These are phyloP conservation scores for Hepsetus odoe DNA, from an alignment of 2,113 vertebrate species.

Conservation along the genomic window DNA sequence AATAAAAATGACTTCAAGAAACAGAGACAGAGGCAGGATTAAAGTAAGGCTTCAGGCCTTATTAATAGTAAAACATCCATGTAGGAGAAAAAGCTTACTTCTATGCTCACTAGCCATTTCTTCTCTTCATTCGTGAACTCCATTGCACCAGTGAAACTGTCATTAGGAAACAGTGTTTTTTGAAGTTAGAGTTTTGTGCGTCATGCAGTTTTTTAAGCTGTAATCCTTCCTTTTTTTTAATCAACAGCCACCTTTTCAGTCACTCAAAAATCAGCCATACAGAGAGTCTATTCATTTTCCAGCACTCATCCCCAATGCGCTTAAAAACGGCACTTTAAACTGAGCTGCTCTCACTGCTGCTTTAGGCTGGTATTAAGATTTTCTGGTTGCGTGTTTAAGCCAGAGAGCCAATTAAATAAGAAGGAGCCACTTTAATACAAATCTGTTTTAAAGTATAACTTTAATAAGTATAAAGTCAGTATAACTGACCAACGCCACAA, in stretches of 20 bases:
- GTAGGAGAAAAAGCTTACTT: slow-evolving; percentile 14
- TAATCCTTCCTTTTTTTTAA: not conserved
- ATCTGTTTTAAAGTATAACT: not conserved
- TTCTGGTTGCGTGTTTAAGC: not conserved
- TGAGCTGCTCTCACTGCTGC: not conserved
- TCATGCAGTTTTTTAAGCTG: not conserved
- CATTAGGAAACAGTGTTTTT: not conserved
- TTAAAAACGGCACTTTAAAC: not conserved
- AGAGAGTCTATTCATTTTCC: not conserved
- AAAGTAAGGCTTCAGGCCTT: too few relatives aligned
- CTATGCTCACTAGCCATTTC: slow-evolving; percentile 34
- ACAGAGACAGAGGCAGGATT: too few relatives aligned
- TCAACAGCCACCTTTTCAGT: not conserved
- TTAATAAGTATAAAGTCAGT: not conserved
- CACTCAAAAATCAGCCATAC: not conserved
- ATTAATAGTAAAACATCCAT: not conserved
- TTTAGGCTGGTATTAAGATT: not conserved
- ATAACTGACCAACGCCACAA: too few relatives aligned
- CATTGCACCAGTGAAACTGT: slow-evolving; percentile 32
- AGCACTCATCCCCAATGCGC: too few relatives aligned
- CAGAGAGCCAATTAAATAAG: not conserved
- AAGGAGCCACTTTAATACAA: not conserved
- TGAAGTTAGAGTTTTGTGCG: not conserved
- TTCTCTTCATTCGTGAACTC: slow-evolving; percentile 46
- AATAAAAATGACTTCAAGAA: not conserved